phyloP scores from a whole-genome alignment of 2,797 vertebrate genomes.

The Lemur catta region DNA sequence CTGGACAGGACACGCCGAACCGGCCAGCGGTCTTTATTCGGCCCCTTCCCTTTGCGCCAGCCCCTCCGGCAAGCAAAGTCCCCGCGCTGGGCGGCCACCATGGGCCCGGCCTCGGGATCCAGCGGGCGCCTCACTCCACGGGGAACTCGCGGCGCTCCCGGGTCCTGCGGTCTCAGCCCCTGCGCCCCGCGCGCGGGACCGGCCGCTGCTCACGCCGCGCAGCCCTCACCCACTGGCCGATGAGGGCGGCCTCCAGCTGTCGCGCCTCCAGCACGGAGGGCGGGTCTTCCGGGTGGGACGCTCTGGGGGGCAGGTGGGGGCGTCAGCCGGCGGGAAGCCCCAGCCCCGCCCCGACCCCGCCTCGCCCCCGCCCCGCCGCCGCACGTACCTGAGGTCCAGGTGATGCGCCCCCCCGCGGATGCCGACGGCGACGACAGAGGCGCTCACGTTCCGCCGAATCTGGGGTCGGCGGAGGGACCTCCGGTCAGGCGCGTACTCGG shows the following conservation, averaged over 20 bases:
- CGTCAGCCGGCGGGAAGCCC: background rate
- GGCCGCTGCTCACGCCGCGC: background rate
- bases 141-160: background rate
- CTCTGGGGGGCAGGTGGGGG: constrained; percentile 79
- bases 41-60: background rate
- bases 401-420: constrained; percentile 94
- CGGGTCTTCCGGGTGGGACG: constrained; percentile 87
- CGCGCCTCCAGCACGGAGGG: constrained; percentile 85
- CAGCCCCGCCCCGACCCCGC: fast-evolving
- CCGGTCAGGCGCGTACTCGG: fast-evolving
- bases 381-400: constrained; percentile 91
- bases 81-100: no score
- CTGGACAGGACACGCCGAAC: fast-evolving
- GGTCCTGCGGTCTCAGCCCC: background rate
- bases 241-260: constrained; percentile 86
- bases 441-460: constrained; percentile 88
- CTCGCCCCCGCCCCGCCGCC: fast-evolving
- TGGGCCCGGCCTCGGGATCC: fast-evolving
- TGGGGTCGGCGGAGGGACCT: constrained; percentile 47
- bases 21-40: no score
- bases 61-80: no score
- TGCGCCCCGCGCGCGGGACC: fast-evolving
- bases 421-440: constrained; percentile 88
- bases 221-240: constrained; percentile 87
- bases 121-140: background rate